A percentile compares a stretch with the other conserved stretches of the same genome.
Evolutionary conservation across 2,797 vertebrate species (phyloP).

Genomic region (Thripadectes ignobilis): DNA sequence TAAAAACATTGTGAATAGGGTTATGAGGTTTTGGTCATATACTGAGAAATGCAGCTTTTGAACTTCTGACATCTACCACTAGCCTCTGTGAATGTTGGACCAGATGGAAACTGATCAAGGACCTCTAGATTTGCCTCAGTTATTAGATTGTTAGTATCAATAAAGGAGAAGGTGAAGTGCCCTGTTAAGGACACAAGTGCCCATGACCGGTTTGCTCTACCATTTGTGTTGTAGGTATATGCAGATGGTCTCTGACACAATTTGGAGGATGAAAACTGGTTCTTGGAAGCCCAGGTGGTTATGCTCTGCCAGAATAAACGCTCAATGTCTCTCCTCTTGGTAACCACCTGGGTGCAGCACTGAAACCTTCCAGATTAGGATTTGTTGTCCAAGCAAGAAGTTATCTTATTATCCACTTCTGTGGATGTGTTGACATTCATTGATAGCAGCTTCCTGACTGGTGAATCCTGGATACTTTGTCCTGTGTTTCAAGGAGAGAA

Average conservation of each 20-base stretch:
- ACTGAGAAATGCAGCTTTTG: background rate
- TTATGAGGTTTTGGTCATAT: background rate
- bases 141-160: background rate
- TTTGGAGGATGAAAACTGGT: background rate
- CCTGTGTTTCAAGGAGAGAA: background rate
- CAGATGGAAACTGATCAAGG: background rate
- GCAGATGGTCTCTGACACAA: background rate
- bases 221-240: rapidly evolving
- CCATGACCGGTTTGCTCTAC: background rate
- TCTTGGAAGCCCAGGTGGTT: background rate
- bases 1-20: background rate
- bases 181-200: rapidly evolving
- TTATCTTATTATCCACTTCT: background rate
- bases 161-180: background rate
- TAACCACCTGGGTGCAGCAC: background rate
- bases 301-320: background rate
- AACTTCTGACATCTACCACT: background rate
- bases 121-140: background rate
- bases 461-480: background rate
- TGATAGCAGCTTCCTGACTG: background rate
- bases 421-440: background rate
- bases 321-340: background rate
- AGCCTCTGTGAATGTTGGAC: background rate
- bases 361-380: background rate
- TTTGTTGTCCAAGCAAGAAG: background rate